Evolutionary conservation across 2,888 invertebrate species (phyloP).

Genomic region (Tipula vernalis): DNA sequence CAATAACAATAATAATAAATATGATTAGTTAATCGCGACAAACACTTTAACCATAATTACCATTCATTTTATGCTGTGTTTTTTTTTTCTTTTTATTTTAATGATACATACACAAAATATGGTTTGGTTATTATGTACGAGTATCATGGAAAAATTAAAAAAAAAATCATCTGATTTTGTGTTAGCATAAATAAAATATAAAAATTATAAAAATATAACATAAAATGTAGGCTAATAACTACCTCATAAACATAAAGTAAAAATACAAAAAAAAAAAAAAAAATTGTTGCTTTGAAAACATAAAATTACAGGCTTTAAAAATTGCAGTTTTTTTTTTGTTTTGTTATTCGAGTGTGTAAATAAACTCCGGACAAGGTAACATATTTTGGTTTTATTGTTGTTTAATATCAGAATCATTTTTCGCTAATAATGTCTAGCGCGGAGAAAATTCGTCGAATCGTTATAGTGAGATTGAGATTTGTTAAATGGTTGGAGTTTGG

Average conservation of each 20-base stretch:
- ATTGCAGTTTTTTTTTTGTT: not conserved
- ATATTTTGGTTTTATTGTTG: not conserved
- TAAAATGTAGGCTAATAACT: slow-evolving; percentile 4
- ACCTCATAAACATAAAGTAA: not conserved
- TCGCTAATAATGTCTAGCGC: not conserved
- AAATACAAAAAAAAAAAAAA: not conserved
- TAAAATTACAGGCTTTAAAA: not conserved
- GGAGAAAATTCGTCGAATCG: not conserved
- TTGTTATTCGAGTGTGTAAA: not conserved
- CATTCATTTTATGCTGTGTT: not conserved
- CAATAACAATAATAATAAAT: not conserved
- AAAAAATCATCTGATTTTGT: not conserved
- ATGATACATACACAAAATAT: not conserved
- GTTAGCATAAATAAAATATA: not conserved
- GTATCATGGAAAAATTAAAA: not conserved
- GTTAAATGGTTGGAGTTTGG: not conserved
- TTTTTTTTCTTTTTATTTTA: not conserved
- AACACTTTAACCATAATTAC: not conserved
- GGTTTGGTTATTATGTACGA: not conserved
- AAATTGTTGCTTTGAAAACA: not conserved
- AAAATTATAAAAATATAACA: not conserved
- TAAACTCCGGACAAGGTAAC: not conserved
- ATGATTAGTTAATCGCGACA: not conserved
- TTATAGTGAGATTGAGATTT: not conserved
- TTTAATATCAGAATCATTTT: not conserved